Percentiles rank a stretch among this genome's conserved stretches.
Conservation (phyloP, 2,888 invertebrate species). For the Pristionchus mayeri region DNA sequence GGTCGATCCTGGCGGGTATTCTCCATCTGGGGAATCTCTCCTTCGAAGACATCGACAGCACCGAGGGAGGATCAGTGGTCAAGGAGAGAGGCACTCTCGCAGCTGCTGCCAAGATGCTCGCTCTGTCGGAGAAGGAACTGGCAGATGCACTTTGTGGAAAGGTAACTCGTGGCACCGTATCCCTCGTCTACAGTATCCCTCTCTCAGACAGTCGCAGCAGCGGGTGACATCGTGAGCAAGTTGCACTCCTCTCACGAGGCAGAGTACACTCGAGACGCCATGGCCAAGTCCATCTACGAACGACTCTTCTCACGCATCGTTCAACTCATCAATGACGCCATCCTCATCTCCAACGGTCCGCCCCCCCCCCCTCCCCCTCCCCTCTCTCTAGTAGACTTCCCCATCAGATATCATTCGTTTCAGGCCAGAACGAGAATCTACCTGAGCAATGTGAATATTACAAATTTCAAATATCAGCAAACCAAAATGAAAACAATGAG, state of each 20-base stretch:
- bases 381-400: background rate
- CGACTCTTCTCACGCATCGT: conserved; percentile 95
- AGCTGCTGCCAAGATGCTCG: conserved; percentile 81
- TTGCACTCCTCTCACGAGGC: conserved; percentile 89
- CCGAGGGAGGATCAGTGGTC: conserved; percentile 52
- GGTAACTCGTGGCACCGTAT: conserved; percentile 36
- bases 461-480: no score
- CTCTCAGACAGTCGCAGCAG: conserved; percentile 88
- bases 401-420: no score
- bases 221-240: conserved; percentile 92
- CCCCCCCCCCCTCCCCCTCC: background rate
- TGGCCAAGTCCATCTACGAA: conserved; percentile 93
- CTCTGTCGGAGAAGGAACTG: conserved; percentile 83
- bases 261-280: conserved; percentile 89
- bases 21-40: conserved; percentile 85
- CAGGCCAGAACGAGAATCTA: no score
- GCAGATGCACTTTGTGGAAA: conserved; percentile 85
- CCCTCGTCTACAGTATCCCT: background rate
- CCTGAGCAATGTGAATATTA: no score
- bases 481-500: no score
- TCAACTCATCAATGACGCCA: conserved; percentile 90
- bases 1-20: conserved; percentile 92
- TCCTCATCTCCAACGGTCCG: conserved; percentile 77
- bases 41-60: conserved; percentile 56
- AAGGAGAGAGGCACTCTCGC: conserved; percentile 42